Evolutionary conservation across 1,140 invertebrate species (phyloP), one percentile per base, ranked within the genome.

Genomic region (Drosophila auraria): DNA sequence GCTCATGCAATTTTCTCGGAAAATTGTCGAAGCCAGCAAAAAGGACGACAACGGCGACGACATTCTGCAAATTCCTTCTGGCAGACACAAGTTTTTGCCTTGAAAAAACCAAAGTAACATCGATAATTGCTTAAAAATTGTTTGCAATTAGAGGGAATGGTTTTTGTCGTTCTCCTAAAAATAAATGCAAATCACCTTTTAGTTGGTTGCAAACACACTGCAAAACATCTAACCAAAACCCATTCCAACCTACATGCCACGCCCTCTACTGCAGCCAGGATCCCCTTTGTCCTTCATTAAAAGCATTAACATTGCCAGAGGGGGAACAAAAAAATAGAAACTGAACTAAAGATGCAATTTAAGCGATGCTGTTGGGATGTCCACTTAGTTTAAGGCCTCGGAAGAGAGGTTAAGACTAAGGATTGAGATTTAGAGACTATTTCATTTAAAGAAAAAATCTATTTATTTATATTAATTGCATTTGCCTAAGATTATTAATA

Each of bases 321-420:
- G 63, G 74, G 54, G 36, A 57, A 20, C 9, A 38, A 79, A 65
- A 51, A 56, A 62, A 66, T 27, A 72, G 17, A 61, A 53, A 45
- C 23, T 30, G 54, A 50, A 78, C 71, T 83, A 81, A 87, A 87
- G 76, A 83, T 87, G 83, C 83, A 87, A 87, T 83, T 83, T 83
- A 87, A 80, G 62, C 75, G 44, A 59, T 30, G 63, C 50, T 62
- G 74, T 45, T 62, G 58, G 14, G 2, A 49, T 57, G 36, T 30
- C 73, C 72, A 42, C 47, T 40, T 51, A 65, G 45, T 42, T 44
- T 36, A 6, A 14, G 2, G 15, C 1, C 5, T 14, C 14, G 2
- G 2, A 72, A 5, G 40, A 25, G 65, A 40, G 12, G 11, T 2
- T 38, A 5, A 2, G 63, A 3, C n/a, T 23, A 6, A 5, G 17